Evolutionary conservation across 30 jellyfish, hydroid and myxozoan species (phyloP).

Genomic region (Hydractinia echinata): DNA sequence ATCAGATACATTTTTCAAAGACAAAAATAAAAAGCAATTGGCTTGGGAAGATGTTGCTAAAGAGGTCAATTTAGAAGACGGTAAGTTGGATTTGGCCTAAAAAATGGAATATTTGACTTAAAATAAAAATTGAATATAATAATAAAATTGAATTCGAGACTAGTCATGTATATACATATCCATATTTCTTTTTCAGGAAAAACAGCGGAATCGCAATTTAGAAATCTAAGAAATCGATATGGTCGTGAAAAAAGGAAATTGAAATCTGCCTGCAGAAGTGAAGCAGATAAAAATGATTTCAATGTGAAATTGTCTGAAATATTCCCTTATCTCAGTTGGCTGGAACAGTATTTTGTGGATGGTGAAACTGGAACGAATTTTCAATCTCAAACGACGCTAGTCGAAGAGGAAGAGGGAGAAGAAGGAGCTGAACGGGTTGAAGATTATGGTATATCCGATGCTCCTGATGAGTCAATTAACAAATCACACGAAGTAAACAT

Average conservation of each 20-base stretch:
- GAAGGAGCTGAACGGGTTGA: not conserved
- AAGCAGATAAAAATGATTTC: not conserved
- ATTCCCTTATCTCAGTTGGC: not conserved
- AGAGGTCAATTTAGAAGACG: not conserved
- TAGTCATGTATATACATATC: too few species aligned
- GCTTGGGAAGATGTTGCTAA: conserved; percentile 7
- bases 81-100: too few species aligned
- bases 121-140: too few species aligned
- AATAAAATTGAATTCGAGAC: too few species aligned
- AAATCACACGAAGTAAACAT: not conserved
- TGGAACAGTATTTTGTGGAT: not conserved
- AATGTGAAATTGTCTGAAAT: not conserved
- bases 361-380: not conserved
- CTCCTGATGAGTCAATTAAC: not conserved
- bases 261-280: not conserved
- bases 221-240: conserved; percentile 3
- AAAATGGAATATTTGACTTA: too few species aligned
- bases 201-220: not conserved
- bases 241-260: conserved; percentile 8
- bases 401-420: not conserved
- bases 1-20: not conserved
- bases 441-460: not conserved
- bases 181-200: not conserved
- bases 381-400: not conserved
- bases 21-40: not conserved